These are phyloP conservation scores for Spinus pinus DNA, from an alignment of 2,797 vertebrate species.

Conservation along the genomic window DNA sequence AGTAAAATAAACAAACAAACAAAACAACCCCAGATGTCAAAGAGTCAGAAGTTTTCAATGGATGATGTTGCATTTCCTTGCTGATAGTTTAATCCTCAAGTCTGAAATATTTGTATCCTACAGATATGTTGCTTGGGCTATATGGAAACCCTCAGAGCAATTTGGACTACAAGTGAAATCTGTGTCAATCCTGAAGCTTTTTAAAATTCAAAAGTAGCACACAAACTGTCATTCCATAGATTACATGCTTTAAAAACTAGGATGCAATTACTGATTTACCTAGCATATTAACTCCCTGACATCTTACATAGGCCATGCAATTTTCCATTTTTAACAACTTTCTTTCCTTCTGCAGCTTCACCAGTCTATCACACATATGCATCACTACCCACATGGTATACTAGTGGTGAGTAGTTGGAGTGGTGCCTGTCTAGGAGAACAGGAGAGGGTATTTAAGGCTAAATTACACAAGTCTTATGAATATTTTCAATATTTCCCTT, in stretches of 20 bases:
- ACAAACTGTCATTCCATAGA: neutral
- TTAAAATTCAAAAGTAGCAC: neutral
- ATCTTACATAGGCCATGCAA: neutral
- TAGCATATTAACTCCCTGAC: neutral
- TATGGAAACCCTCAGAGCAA: neutral
- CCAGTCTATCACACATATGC: rapidly evolving
- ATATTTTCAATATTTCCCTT: neutral
- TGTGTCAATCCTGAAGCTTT: neutral
- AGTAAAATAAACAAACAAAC: neutral
- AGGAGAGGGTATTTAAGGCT: neutral
- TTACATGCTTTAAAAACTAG: neutral
- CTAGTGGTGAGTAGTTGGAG: slow-evolving; percentile 49
- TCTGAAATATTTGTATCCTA: neutral
- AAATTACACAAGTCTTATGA: neutral
- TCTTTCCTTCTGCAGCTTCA: slow-evolving; percentile 1
- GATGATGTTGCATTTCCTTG: neutral
- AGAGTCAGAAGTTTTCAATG: neutral
- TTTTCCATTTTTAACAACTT: neutral
- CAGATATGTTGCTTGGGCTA: neutral
- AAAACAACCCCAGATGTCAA: neutral
- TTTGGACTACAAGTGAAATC: neutral
- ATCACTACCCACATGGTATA: neutral
- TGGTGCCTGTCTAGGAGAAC: neutral
- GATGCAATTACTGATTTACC: neutral
- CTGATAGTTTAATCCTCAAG: neutral